phyloP scores from a whole-genome alignment of 2,113 vertebrate genomes.

The Carassius gibelio region DNA sequence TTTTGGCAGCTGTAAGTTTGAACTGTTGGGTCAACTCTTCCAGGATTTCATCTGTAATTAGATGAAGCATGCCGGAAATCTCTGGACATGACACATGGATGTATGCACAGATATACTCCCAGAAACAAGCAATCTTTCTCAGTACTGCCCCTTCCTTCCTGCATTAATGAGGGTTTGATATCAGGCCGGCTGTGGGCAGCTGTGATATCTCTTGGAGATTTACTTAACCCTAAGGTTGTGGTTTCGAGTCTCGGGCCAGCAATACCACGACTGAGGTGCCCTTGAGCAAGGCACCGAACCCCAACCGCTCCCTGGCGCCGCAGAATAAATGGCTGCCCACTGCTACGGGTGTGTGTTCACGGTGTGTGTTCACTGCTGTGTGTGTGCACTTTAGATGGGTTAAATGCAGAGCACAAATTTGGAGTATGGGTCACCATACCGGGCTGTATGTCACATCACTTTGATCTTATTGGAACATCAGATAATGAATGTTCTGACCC shows the following conservation, averaged over 20 bases:
- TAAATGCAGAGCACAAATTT: too few species aligned
- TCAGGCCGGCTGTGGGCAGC: conserved; percentile 34
- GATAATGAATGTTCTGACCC: not conserved
- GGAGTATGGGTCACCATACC: too few species aligned
- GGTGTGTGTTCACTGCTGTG: too few species aligned
- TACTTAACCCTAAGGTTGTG: not conserved
- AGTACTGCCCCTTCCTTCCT: not conserved
- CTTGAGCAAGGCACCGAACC: too few species aligned
- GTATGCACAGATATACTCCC: not conserved
- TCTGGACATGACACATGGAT: conserved; percentile 47
- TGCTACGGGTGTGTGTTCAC: too few species aligned
- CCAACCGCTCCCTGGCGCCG: too few species aligned
- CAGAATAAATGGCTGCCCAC: too few species aligned
- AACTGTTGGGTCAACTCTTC: conserved; percentile 23
- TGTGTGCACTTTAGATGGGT: too few species aligned
- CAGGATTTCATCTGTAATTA: conserved; percentile 63
- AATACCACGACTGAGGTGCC: too few species aligned
- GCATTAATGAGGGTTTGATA: conserved; percentile 50
- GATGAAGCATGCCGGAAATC: conserved; percentile 58
- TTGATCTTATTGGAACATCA: not conserved
- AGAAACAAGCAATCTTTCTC: conserved; percentile 26
- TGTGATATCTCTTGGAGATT: conserved; percentile 32
- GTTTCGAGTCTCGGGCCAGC: too few species aligned
- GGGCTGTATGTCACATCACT: too few species aligned
- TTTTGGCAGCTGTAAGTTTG: conserved; percentile 60